Evolutionary conservation across 2,113 vertebrate genomes (phyloP).

Genomic region (Antennarius striatus): DNA sequence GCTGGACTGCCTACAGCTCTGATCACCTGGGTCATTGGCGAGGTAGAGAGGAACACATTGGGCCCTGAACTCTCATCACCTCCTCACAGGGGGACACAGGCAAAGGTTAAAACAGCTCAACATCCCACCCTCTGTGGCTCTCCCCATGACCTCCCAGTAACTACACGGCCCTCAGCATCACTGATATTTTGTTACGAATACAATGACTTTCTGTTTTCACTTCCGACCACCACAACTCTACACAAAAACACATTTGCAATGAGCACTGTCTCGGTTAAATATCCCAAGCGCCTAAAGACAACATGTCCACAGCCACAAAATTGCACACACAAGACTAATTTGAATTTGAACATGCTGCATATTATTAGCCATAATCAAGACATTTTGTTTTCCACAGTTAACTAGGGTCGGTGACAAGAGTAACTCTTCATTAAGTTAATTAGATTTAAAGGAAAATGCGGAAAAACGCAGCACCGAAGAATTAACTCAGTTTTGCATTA

Average conservation of each 20-base stretch:
- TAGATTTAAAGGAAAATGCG: slow-evolving; percentile 59
- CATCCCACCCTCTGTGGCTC: slow-evolving; percentile 74
- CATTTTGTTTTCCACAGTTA: slow-evolving; percentile 31
- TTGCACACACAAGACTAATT: slow-evolving; percentile 39
- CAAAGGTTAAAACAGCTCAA: slow-evolving; percentile 97
- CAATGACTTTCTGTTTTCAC: slow-evolving; percentile 58
- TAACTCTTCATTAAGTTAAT: slow-evolving; percentile 56
- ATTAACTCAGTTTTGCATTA: slow-evolving; percentile 41
- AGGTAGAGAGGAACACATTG: slow-evolving; percentile 89
- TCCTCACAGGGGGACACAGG: slow-evolving; percentile 88
- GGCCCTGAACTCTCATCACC: slow-evolving; percentile 93
- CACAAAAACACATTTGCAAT: slow-evolving; percentile 10
- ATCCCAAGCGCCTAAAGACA: slow-evolving; percentile 17
- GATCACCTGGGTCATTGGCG: slow-evolving; percentile 91
- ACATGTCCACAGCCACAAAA: slow-evolving; percentile 6
- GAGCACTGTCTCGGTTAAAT: slow-evolving; percentile 19
- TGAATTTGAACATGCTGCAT: slow-evolving; percentile 22
- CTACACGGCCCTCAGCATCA: slow-evolving; percentile 55
- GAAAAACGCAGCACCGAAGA: slow-evolving; percentile 20
- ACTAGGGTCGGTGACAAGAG: slow-evolving; percentile 45
- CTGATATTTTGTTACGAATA: slow-evolving; percentile 41
- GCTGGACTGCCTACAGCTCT: slow-evolving; percentile 88
- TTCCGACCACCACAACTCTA: slow-evolving; percentile 37
- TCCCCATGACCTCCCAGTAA: slow-evolving; percentile 56
- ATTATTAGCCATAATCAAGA: slow-evolving; percentile 7